A percentile compares a stretch with the other conserved stretches of the same genome.
Evolutionary conservation across 2,797 vertebrate genomes (phyloP).

Genomic region (Lateolabrax maculatus): DNA sequence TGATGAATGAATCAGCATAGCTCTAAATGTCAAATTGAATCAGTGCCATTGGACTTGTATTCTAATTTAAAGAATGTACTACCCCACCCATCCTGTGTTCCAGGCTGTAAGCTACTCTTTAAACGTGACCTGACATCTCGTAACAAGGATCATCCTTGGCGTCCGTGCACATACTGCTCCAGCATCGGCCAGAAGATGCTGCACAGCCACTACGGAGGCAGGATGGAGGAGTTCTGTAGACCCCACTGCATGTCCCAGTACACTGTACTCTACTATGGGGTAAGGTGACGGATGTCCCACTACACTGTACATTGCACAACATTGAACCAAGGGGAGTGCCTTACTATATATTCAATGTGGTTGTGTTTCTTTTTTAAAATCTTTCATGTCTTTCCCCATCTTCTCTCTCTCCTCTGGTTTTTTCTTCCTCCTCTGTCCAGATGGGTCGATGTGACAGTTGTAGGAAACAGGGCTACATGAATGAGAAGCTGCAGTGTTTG

Average conservation of each 20-base stretch:
- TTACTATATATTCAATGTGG: neutral
- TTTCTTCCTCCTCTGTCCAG: slow-evolving; percentile 72
- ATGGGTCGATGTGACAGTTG: slow-evolving; percentile 97
- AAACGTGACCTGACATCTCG: slow-evolving; percentile 90
- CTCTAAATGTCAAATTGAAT: neutral
- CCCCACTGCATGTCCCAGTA: slow-evolving; percentile 98
- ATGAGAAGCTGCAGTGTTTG: slow-evolving; percentile 93
- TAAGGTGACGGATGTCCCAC: slow-evolving; percentile 37
- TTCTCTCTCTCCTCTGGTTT: neutral
- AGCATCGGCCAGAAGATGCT: slow-evolving; percentile 90
- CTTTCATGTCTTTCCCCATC: neutral
- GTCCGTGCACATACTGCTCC: slow-evolving; percentile 94
- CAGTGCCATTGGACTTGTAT: neutral
- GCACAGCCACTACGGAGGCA: slow-evolving; percentile 94
- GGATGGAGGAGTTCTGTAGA: slow-evolving; percentile 94
- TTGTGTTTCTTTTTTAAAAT: neutral
- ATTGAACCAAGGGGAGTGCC: neutral
- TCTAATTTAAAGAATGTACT: neutral
- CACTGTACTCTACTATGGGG: slow-evolving; percentile 94
- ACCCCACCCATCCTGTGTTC: neutral
- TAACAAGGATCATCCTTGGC: slow-evolving; percentile 89
- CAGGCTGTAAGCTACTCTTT: slow-evolving; percentile 94
- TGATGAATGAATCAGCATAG: neutral
- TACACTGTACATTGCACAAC: neutral
- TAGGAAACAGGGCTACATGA: slow-evolving; percentile 94